Evolutionary conservation across 2,113 vertebrate genomes (phyloP).

Genomic region (Nestor notabilis): DNA sequence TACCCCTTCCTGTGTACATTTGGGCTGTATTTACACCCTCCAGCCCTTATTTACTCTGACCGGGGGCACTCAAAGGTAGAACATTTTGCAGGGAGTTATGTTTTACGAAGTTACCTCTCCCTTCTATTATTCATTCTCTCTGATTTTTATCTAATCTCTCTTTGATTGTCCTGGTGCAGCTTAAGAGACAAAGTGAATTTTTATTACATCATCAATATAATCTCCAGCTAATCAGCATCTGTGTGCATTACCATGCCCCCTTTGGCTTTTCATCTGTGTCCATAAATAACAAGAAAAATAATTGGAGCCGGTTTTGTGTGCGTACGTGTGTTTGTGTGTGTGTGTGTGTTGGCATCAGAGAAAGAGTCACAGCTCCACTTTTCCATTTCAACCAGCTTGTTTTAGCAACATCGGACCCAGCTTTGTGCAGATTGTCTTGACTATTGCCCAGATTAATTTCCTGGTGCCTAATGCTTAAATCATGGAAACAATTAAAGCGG

Average conservation of each 20-base stretch:
- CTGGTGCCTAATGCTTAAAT: slow-evolving; percentile 16
- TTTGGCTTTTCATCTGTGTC: slow-evolving; percentile 65
- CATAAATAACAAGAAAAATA: slow-evolving; percentile 70
- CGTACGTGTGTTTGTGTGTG: background rate
- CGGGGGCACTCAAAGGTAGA: background rate
- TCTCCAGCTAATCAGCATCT: slow-evolving; percentile 80
- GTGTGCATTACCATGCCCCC: slow-evolving; percentile 60
- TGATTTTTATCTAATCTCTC: slow-evolving; percentile 81
- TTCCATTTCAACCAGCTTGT: slow-evolving; percentile 32
- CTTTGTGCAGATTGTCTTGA: slow-evolving; percentile 42
- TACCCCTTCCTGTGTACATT: background rate
- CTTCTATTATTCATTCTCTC: slow-evolving; percentile 75
- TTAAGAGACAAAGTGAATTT: slow-evolving; percentile 83
- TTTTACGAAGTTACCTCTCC: slow-evolving; percentile 49
- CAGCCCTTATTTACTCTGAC: slow-evolving; percentile 10
- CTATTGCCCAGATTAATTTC: slow-evolving; percentile 43
- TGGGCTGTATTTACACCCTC: background rate
- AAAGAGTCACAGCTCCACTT: slow-evolving; percentile 24
- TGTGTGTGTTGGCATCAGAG: background rate
- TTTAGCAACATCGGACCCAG: slow-evolving; percentile 23
- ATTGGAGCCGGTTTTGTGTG: background rate
- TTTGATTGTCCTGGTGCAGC: slow-evolving; percentile 77
- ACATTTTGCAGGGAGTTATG: background rate
- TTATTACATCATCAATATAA: slow-evolving; percentile 86
- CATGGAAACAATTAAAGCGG: background rate